These are phyloP conservation scores for Quadroppia sp. DNA, from an alignment of 2,888 invertebrate genomes.

Conservation along the genomic window DNA sequence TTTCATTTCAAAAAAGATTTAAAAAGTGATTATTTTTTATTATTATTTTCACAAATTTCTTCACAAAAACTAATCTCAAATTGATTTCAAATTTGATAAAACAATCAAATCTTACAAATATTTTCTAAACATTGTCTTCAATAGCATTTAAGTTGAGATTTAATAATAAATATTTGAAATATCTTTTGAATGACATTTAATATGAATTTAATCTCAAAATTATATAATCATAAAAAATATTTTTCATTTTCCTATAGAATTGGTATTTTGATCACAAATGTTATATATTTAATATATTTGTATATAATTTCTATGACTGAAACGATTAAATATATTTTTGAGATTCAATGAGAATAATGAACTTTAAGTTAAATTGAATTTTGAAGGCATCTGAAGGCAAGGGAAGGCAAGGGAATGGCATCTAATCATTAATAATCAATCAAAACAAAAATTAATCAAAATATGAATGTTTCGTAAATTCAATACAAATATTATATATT, in stretches of 20 bases:
- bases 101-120: too few species aligned
- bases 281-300: too few species aligned
- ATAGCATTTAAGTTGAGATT: background rate
- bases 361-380: constrained; percentile 14
- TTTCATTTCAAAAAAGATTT: too few species aligned
- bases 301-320: background rate
- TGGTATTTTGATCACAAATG: background rate
- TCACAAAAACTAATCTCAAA: too few species aligned
- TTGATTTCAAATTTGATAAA: too few species aligned
- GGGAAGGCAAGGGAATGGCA: background rate
- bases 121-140: too few species aligned
- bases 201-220: background rate
- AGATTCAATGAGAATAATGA: background rate
- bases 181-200: background rate
- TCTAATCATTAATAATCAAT: constrained; percentile 28
- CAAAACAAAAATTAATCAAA: constrained; percentile 6
- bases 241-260: background rate
- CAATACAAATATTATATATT: background rate
- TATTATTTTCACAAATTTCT: background rate
- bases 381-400: too few species aligned
- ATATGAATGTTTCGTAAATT: background rate
- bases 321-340: background rate
- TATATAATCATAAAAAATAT: background rate
- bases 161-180: background rate
- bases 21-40: background rate